Evolutionary conservation across 2,797 vertebrate species (phyloP).

Genomic region (Cirrhinus mrigala): DNA sequence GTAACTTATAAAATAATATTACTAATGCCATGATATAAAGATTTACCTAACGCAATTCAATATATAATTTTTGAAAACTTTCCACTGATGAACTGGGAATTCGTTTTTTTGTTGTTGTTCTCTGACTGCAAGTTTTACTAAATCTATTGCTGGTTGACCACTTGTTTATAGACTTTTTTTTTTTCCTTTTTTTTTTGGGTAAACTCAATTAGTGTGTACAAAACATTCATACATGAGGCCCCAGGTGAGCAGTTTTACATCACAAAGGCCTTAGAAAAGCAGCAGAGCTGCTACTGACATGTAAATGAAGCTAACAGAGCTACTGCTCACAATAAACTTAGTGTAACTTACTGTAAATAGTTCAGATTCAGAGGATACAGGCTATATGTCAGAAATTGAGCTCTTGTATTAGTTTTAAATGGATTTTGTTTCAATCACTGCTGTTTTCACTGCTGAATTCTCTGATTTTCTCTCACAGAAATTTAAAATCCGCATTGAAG

Average conservation of each 20-base stretch:
- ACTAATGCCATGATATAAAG: neutral
- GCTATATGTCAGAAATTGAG: neutral
- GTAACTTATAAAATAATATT: neutral
- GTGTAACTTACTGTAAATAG: neutral
- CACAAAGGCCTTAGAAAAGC: neutral
- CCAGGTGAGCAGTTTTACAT: neutral
- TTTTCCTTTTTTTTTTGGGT: too few species aligned
- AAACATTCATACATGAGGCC: neutral
- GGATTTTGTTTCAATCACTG: neutral
- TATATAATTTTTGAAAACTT: neutral
- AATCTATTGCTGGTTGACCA: neutral
- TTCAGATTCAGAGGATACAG: neutral
- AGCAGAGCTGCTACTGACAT: neutral
- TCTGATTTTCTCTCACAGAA: slow-evolving; percentile 67
- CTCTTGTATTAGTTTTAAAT: too few species aligned
- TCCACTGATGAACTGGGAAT: neutral
- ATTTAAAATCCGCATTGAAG: slow-evolving; percentile 85
- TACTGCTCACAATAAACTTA: neutral
- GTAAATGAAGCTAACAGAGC: neutral
- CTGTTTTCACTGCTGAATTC: neutral
- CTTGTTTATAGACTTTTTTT: neutral
- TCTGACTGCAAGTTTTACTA: neutral
- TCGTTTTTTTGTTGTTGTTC: neutral
- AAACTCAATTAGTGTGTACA: neutral
- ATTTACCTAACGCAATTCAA: neutral